Conservation (phyloP, 2,888 invertebrate species). For the Papilio protenor region DNA sequence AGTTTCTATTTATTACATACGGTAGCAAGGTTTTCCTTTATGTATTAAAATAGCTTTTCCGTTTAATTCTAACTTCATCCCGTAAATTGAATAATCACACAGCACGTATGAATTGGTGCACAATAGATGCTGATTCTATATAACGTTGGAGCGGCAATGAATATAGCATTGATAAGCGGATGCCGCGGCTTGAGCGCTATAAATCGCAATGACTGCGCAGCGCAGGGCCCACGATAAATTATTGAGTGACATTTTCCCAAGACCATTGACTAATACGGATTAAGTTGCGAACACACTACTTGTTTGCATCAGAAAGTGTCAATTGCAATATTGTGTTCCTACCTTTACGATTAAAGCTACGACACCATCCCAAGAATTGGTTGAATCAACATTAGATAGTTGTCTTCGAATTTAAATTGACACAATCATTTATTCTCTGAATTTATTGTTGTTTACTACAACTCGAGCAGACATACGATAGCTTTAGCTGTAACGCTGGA, state of each 20-base stretch:
- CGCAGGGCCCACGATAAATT: slow-evolving; percentile 5
- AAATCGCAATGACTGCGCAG: slow-evolving; percentile 49
- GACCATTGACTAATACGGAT: slow-evolving; percentile 6
- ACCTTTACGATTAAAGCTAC: neutral
- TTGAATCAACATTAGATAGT: neutral
- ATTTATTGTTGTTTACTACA: slow-evolving; percentile 3
- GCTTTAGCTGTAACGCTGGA: neutral
- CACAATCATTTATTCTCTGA: neutral
- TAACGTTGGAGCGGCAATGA: slow-evolving; percentile 48
- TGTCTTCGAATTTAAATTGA: slow-evolving; percentile 1
- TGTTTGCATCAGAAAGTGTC: neutral
- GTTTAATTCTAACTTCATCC: slow-evolving; percentile 4
- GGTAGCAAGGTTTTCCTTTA: neutral
- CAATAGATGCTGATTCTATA: slow-evolving; percentile 41
- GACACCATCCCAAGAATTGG: neutral
- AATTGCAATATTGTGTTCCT: neutral
- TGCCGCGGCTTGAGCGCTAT: slow-evolving; percentile 47
- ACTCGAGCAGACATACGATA: neutral
- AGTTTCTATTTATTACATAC: too few relatives aligned
- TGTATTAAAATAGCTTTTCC: neutral
- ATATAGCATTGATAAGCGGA: slow-evolving; percentile 51
- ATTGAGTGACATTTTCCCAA: slow-evolving; percentile 29
- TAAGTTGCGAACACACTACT: neutral
- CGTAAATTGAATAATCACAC: slow-evolving; percentile 34
- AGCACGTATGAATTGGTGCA: slow-evolving; percentile 32